These are phyloP conservation scores for Pogona vitticeps DNA, from an alignment of 2,113 vertebrate species.

Conservation along the genomic window DNA sequence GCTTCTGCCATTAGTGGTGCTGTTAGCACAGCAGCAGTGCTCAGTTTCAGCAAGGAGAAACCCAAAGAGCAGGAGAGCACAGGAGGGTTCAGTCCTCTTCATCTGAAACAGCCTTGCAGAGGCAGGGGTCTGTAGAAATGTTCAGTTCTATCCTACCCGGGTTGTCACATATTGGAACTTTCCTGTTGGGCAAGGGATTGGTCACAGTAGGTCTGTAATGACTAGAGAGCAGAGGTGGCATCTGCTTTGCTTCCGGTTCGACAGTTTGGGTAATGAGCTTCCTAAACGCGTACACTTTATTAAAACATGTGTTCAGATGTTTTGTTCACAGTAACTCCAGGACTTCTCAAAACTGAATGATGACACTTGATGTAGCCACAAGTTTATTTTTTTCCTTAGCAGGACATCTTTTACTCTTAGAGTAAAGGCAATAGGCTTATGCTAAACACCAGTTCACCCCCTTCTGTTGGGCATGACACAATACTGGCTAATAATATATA, in stretches of 20 bases:
- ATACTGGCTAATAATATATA: too few relatives aligned
- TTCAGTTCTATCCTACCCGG: background rate
- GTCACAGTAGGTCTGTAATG: background rate
- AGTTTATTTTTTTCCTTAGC: background rate
- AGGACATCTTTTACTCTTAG: background rate
- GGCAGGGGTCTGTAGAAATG: background rate
- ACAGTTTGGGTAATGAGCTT: too few relatives aligned
- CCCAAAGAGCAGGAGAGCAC: background rate
- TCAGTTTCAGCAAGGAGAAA: background rate
- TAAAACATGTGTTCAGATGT: background rate
- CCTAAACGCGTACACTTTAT: background rate
- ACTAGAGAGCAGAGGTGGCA: background rate
- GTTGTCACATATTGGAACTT: background rate
- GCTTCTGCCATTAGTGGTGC: background rate
- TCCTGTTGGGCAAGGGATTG: background rate
- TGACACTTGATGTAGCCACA: background rate
- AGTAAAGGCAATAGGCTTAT: background rate
- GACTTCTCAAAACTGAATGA: background rate
- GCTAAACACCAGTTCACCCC: too few relatives aligned
- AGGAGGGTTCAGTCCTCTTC: background rate
- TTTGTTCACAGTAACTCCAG: background rate
- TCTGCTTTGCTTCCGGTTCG: background rate
- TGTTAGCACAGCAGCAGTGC: background rate
- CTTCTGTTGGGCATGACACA: too few relatives aligned
- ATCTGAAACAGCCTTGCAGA: too few relatives aligned